These are phyloP conservation scores for Cheilosia vulpina DNA, from an alignment of 2,888 invertebrate genomes.

Conservation along the genomic window DNA sequence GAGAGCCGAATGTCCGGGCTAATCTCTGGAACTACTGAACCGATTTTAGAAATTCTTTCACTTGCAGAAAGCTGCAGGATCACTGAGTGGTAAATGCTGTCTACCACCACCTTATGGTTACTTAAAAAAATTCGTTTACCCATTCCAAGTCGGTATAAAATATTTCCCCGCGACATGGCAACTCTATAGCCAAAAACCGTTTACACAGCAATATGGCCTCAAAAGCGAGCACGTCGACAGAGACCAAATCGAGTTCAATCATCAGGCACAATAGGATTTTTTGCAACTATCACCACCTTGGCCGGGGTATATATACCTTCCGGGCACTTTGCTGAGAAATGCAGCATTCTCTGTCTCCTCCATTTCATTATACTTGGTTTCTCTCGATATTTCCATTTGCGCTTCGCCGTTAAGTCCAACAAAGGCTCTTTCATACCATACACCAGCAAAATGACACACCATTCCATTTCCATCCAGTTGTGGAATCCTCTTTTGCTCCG, in stretches of 20 bases:
- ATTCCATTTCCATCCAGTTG: not conserved
- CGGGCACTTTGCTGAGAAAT: slow-evolving; percentile 25
- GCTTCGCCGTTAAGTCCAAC: slow-evolving; percentile 9
- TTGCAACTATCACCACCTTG: slow-evolving; percentile 41
- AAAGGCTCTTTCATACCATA: slow-evolving; percentile 9
- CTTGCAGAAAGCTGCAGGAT: too few relatives aligned
- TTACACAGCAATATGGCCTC: slow-evolving; percentile 15
- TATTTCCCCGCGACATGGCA: slow-evolving; percentile 12
- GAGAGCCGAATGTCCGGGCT: too few relatives aligned
- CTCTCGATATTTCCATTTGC: not conserved
- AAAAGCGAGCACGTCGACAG: slow-evolving; percentile 19
- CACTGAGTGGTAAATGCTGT: too few relatives aligned
- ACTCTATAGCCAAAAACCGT: slow-evolving; percentile 11
- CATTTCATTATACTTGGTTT: not conserved
- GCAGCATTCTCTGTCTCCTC: slow-evolving; percentile 6
- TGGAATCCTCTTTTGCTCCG: slow-evolving; percentile 14
- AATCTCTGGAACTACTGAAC: too few relatives aligned
- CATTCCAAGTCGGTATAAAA: too few relatives aligned
- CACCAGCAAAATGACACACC: slow-evolving; percentile 35
- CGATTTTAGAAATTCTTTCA: too few relatives aligned
- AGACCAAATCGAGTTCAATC: slow-evolving; percentile 57
- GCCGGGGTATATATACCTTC: slow-evolving; percentile 18
- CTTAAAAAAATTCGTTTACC: too few relatives aligned
- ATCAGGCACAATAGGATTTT: slow-evolving; percentile 41
- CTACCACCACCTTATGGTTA: too few relatives aligned